Evolutionary conservation across 2,113 vertebrate genomes (phyloP), one percentile per base, ranked within the genome.

Genomic region (Pungitius pungitius): DNA sequence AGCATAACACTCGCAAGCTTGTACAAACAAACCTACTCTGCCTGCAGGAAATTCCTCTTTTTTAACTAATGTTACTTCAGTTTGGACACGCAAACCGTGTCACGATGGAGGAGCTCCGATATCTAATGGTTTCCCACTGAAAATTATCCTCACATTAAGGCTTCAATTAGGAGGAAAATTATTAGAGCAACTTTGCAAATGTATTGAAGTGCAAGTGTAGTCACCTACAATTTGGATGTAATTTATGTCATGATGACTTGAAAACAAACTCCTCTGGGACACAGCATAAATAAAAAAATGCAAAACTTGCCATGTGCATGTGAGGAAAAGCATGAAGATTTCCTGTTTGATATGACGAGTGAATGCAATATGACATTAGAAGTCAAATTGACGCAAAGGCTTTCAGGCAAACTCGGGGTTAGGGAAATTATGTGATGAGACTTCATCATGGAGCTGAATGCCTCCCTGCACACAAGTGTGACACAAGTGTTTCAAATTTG

Each of bases 11-110:
- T 27, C 65, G 51, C 0, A 12, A 45, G 63, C 82, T 75, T 85
- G 63, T 83, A 54, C 63, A 89, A 91, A 91, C 80, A 87, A 73
- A 74, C 81, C 77, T 12, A 55, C 72, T 76, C 7, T 13, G 51
- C 56, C 72, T 15, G 63, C 56, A 65, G 74, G 69, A 40, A 82
- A 76, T 52, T 63, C 40, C 43, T 70, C 42, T 35, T 75, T 68
- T 75, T 40, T 7, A 60, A 67, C 26, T 65, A 49, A 45, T 45
- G 39, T 58, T 39, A n/a, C 30, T 18, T 61, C 52, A 52, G 30
- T 45, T 62, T 10, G 6, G 20, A 13, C 42, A 13, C 37, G 35
- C 39, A 52, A 40, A 54, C 20, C 4, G 17, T 8, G 66, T 73
- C 52, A 56, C 11, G 26, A 43, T 35, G 20, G 33, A 56, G 18